Evolutionary conservation across 2,888 invertebrate species (phyloP), one percentile per base, ranked within the genome.

Genomic region (Drosophila phalerata): DNA sequence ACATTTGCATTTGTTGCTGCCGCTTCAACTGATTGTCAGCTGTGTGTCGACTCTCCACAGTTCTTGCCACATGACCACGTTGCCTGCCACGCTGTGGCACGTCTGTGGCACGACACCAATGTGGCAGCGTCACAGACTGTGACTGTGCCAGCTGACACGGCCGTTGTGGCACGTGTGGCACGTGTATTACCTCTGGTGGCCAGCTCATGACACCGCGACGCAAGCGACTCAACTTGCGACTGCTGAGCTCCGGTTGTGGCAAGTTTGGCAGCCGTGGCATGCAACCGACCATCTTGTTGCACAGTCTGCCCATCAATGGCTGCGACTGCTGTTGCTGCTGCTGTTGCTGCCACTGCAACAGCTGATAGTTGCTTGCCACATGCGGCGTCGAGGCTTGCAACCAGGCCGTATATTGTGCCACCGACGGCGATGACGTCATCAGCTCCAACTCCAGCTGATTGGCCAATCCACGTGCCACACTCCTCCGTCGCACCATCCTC

Each of bases 401-500:
- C 15, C 65, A 60, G 1, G 55, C 49, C 13, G 40, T 45, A 19
- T 30, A 55, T 15, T 43, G 42, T 22, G 32, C 32, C 11, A 17
- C 13, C 6, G 17, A 25, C 10, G 48, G 30, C 48, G 55, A n/a
- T 30, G 30, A 19, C 30, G 40, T 30, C 55, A 22, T 22, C n/a
- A 55, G n/a, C 43, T 61, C 70, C n/a, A 32, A 63, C 25, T 45
- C 60, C 55, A 56, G 11, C 19, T 81, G 67, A 11, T 57, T 65
- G 61, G 64, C 61, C 48, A 81, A 13, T 6, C 55, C 45, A 15
- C 32, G 47, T 38, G 58, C 38, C 25, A 55, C n/a, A 10, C 38
- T 28, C 45, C 67, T 72, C 34, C 69, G 77, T 15, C 83, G 67
- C 52, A 67, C 77, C 84, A 84, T 83, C 13, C 9, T 53, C 11